Evolutionary conservation across 1,140 invertebrate genomes (phyloP), one percentile per base, ranked within the genome.

Genomic region (Anastatus disparis): DNA sequence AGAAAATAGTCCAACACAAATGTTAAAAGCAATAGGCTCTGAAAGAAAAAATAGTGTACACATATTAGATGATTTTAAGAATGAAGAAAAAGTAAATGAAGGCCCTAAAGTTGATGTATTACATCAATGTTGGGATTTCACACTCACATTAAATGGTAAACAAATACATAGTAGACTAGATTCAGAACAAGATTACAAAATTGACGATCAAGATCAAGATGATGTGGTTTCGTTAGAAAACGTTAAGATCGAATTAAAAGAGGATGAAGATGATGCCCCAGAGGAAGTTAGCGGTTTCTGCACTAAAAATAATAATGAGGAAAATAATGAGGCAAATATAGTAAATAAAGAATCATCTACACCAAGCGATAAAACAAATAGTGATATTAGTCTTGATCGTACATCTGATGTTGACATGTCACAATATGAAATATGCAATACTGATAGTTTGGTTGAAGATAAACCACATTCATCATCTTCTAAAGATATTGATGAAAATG

Each of bases 61-160:
- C 15, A 44, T 3, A 15, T n/a, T 38, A 7, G 40, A 44, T 15
- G 9, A 15, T 44, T 9, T 44, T 15, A 15, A 44, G 15, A 44
- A 44, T 55, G 9, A 10, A 40, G 24, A 2, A 9, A 42, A 27
- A 1, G 29, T 55, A 3, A 40, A 73, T 7, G 48, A 38, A 35
- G 1, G 10, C 2, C 20, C 13, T 6, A 55, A 55, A 29, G 56
- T 72, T 27, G 70, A 75, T 59, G 50, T 71, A 26, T 48, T 73
- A 26, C 56, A 73, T 0, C 74, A 77, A 31, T 78, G 74, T 20
- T 78, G 77, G 76, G 77, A 78, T 40, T 79, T 75, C 53, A 78
- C 74, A 13, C 13, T 79, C 0, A 10, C 74, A 2, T 29, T 74
- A 2, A 52, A 75, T 48, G 69, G 74, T n/a, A 31, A 13, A 40